Percentiles rank a stretch among this genome's conserved stretches.
These are phyloP conservation scores for Enhydra lutris DNA, from an alignment of 2,113 vertebrate species.

Conservation along the genomic window DNA sequence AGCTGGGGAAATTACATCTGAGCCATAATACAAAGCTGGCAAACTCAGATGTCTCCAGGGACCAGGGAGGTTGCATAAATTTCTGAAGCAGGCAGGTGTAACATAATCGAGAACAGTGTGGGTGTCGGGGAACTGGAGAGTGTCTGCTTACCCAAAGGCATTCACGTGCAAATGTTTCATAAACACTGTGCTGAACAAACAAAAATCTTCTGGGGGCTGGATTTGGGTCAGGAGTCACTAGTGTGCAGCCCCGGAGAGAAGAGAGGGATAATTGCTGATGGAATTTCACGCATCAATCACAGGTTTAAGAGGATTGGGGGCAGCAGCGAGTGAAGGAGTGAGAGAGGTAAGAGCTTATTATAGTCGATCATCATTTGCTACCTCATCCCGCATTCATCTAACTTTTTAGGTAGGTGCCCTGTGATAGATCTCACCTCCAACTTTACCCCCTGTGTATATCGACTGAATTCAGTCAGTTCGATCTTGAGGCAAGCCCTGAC, in stretches of 20 bases:
- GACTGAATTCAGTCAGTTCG: background rate
- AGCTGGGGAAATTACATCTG: background rate
- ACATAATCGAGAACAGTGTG: background rate
- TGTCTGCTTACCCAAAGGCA: background rate
- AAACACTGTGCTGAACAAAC: background rate
- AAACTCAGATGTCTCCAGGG: background rate
- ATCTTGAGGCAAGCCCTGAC: background rate
- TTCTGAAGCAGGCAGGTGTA: background rate
- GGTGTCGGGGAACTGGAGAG: background rate
- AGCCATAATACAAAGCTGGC: background rate
- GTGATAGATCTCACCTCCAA: background rate
- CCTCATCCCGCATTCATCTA: background rate
- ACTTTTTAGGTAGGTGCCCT: background rate
- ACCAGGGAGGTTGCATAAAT: background rate
- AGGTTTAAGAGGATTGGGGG: background rate
- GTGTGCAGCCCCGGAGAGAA: background rate
- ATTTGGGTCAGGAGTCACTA: background rate
- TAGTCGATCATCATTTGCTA: background rate
- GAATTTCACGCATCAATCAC: background rate
- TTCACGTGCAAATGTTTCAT: background rate
- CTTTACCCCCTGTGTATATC: background rate
- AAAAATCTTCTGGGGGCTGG: background rate
- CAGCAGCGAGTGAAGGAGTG: background rate
- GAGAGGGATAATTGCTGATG: background rate
- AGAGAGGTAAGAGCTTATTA: background rate